These are phyloP conservation scores for Scomber colias DNA, from an alignment of 2,113 vertebrate genomes.

Conservation along the genomic window DNA sequence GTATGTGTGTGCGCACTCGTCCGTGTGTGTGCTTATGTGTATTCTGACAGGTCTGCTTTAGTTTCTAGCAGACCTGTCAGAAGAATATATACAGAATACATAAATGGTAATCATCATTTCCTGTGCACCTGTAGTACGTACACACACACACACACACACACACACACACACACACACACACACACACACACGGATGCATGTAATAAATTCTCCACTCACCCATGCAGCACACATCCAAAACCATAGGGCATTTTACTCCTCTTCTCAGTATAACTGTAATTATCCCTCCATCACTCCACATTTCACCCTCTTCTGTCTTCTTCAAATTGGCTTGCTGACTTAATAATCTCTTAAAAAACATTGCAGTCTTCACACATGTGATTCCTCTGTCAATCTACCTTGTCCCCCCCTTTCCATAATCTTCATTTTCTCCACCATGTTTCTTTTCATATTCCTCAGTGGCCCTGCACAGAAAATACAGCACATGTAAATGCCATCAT, in stretches of 20 bases:
- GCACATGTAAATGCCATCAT: slow-evolving; percentile 12
- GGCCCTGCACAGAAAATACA: neutral
- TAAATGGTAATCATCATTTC: slow-evolving; percentile 28
- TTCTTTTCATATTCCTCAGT: slow-evolving; percentile 10
- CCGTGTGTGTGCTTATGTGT: neutral
- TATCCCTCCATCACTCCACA: slow-evolving; percentile 30
- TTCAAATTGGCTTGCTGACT: slow-evolving; percentile 30
- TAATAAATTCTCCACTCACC: neutral
- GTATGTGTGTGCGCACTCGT: slow-evolving; percentile 1
- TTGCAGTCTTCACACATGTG: neutral
- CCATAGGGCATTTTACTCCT: slow-evolving; percentile 9
- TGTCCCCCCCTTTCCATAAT: slow-evolving; percentile 10
- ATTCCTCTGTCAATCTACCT: slow-evolving; percentile 12
- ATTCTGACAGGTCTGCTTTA: neutral
- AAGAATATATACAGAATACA: slow-evolving; percentile 15
- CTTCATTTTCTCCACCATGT: slow-evolving; percentile 1
- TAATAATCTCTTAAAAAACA: slow-evolving; percentile 38
- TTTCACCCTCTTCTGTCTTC: slow-evolving; percentile 34
- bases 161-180: slow-evolving; percentile 5
- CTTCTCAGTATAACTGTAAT: slow-evolving; percentile 35
- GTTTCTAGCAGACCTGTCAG: slow-evolving; percentile 13
- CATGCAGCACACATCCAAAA: slow-evolving; percentile 30
- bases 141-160: neutral
- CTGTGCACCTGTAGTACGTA: neutral
- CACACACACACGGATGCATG: slow-evolving; percentile 7